Evolutionary conservation across 2,888 invertebrate genomes (phyloP).

Genomic region (Mechanitis messenoides): DNA sequence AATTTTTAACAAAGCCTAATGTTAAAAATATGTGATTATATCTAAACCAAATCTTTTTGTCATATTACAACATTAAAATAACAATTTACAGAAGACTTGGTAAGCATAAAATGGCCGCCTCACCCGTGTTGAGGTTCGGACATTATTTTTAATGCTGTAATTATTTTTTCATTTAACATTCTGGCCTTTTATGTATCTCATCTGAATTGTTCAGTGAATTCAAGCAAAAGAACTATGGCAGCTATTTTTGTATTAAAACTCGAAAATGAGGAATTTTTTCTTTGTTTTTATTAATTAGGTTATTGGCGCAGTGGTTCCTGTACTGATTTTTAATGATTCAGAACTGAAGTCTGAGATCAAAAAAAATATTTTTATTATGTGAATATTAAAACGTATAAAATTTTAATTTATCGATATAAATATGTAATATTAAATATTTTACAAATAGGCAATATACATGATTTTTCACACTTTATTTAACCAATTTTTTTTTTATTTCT

Average conservation of each 20-base stretch:
- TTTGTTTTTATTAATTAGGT: neutral
- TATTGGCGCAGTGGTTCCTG: no score
- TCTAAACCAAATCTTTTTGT: neutral
- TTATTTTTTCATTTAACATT: constrained; percentile 19
- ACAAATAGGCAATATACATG: no score
- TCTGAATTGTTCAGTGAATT: constrained; percentile 16
- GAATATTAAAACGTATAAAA: no score
- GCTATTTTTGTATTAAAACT: constrained; percentile 1
- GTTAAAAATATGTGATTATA: no score
- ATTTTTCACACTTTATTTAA: no score
- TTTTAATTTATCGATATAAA: no score
- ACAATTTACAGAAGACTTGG: neutral
- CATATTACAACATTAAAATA: neutral
- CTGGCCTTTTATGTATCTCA: constrained; percentile 6
- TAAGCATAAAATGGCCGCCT: constrained; percentile 10
- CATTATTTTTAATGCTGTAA: constrained; percentile 20
- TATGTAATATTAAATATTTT: no score
- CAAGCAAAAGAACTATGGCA: neutral
- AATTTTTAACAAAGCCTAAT: neutral
- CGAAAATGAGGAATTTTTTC: neutral
- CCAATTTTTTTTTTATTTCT: no score
- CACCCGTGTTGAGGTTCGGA: constrained; percentile 1
- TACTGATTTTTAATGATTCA: no score
- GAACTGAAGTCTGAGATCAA: no score
- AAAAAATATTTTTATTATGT: no score